Base-by-base conservation (phyloP, 2,888 invertebrate species). In the Baccha elongata region DNA sequence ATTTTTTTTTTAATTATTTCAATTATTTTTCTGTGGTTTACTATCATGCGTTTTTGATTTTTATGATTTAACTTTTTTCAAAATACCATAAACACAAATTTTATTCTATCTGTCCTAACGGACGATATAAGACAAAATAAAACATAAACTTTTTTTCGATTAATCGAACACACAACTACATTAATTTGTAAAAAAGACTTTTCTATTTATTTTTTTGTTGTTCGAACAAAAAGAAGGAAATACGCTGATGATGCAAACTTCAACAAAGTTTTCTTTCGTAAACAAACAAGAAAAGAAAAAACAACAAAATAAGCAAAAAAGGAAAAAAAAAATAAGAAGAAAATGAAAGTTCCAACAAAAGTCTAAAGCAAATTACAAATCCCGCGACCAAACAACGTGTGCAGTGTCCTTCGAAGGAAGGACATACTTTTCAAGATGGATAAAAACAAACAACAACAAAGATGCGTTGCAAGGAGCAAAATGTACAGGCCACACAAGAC, bases 381-480 rank as follows among this genome's bases (percentile, higher is more conserved):
- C 83, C 83, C 83, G 72, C 78, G 78, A 72, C 76, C 83, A 83
- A 83, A 83, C 62, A 83, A 71, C 60, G 37, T 78, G 83, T 83
- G 83, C 78, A 83, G 68, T 78, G 72, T 73, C 83, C 83, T 68
- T 78, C 21, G 60, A 60, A 68, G 65, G n/a, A 19, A 65, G 64
- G 68, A 62, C 48, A 64, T 48, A 62, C 53, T 62, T 78, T 48
- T 53, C 68, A 73, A 72, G 53, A 62, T 58, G 69, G 26, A 62
- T 48, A 19, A 65, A 55, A 62, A 64, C 44, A 60, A 65, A 68
- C 62, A 83, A 78, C 78, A 83, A 83, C 83, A 83, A 68, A 68
- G 72, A 83, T 83, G 83, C 83, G 72, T 83, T 83, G 83, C 78
- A 83, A 83, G 67, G 81, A 83, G 75, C 76, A 83, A 83, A 78